Evolutionary conservation across 2,797 vertebrate genomes (phyloP), one percentile per base, ranked within the genome.

Genomic region (Pseudochromis fuscus): DNA sequence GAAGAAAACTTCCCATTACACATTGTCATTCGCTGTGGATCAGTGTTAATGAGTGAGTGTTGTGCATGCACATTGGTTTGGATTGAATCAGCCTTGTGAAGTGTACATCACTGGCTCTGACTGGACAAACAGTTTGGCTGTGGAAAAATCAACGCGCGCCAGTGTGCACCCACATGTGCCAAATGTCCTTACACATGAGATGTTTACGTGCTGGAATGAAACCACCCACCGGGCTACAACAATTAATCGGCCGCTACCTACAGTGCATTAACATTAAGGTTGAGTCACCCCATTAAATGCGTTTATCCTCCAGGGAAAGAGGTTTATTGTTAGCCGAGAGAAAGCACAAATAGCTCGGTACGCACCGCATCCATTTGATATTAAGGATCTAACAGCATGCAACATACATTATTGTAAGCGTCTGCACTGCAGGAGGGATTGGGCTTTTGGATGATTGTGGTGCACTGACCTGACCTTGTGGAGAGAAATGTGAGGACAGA

Each of bases 251-350:
- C 73, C 67, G 65, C 85, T 79, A 70, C 83, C 77, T 86, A 48
- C 77, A 84, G 77, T 57, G 64, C 83, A 86, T 90, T 89, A 86
- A 80, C 84, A 84, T 77, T 67, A 68, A 85, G 87, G 85, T 86
- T 86, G 84, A 89, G 76, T 77, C 87, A 84, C 78, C 63, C 82
- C 78, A 88, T 87, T 90, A 86, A 86, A 79, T 67, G 66, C 3
- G 35, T 72, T 63, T 50, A 46, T 75, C 83, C 82, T 82, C 73
- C 24, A 71, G 82, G 83, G 77, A 80, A 76, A 86, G 82, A 25
- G 72, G 61, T 81, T 82, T 68, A 63, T 73, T 72, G 63, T 77
- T 55, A 56, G 69, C 67, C 69, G 53, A 73, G 55, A 72, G 66
- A 64, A 83, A 58, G 72, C 62, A 63, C 71, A 86, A 83, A 88